These are phyloP conservation scores for Cheilosia soror DNA, from an alignment of 2,888 invertebrate genomes.

Conservation along the genomic window DNA sequence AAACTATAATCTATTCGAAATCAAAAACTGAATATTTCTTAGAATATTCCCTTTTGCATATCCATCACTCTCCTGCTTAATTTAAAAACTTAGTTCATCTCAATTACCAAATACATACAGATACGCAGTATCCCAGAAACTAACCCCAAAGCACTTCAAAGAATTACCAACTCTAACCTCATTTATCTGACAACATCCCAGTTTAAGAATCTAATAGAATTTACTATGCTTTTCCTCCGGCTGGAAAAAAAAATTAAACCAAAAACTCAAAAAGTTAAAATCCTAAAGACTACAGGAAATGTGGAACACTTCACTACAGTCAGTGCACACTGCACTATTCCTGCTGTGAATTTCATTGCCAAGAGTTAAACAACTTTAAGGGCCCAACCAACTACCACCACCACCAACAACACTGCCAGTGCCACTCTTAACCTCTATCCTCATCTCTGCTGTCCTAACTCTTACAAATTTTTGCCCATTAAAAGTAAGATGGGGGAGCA, in stretches of 20 bases:
- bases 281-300: conserved; percentile 8
- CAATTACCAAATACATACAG: not conserved
- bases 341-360: conserved; percentile 21
- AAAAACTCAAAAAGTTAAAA: conserved; percentile 15
- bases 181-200: conserved; percentile 24
- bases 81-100: conserved; percentile 3
- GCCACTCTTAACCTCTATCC: conserved; percentile 29
- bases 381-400: not conserved
- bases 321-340: not conserved
- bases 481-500: conserved; percentile 14
- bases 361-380: conserved; percentile 7
- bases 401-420: not conserved
- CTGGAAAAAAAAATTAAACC: not conserved
- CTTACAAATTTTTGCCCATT: conserved; percentile 28
- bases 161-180: conserved; percentile 10
- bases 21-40: not conserved
- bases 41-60: not conserved
- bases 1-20: not conserved
- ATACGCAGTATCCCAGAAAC: not conserved
- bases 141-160: conserved; percentile 5
- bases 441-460: not conserved
- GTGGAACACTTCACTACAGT: not conserved
- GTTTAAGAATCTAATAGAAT: conserved; percentile 18
- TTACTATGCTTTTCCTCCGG: not conserved
- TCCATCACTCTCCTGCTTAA: not conserved